Evolutionary conservation across 92 coral and sea anemone species (phyloP).

Genomic region (Phymanthus crucifer): DNA sequence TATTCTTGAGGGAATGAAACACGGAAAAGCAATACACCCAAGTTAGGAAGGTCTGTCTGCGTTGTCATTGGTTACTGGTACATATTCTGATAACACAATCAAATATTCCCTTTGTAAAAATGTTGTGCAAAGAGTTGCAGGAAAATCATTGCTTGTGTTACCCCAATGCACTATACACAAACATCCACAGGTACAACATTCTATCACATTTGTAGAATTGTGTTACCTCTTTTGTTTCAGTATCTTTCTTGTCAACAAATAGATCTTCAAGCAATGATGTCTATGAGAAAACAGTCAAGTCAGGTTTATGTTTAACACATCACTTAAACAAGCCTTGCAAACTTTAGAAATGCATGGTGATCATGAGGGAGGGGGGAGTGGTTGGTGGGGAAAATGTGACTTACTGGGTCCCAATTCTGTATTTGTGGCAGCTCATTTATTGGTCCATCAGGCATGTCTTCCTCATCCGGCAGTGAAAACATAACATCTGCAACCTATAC

Average conservation of each 20-base stretch:
- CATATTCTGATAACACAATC: too few relatives aligned
- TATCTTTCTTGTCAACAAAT: conserved; percentile 67
- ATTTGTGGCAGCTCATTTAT: conserved; percentile 50
- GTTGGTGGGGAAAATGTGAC: not conserved
- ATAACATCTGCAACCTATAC: not conserved
- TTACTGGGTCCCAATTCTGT: conserved; percentile 95
- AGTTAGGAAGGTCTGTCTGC: too few relatives aligned
- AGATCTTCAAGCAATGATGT: conserved; percentile 65
- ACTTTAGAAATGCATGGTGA: not conserved
- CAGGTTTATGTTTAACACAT: not conserved
- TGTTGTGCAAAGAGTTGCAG: too few relatives aligned
- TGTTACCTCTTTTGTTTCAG: conserved; percentile 20
- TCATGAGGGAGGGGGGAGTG: too few relatives aligned
- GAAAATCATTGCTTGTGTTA: too few relatives aligned
- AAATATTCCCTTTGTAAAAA: too few relatives aligned
- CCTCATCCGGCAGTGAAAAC: not conserved
- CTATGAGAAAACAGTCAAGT: conserved; percentile 30
- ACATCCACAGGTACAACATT: too few relatives aligned
- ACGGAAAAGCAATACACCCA: too few relatives aligned
- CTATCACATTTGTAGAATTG: not conserved
- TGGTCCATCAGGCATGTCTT: conserved; percentile 63
- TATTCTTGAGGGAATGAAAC: too few relatives aligned
- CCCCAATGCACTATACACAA: too few relatives aligned
- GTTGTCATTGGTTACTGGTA: too few relatives aligned
- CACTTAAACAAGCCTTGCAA: not conserved